Base-by-base conservation (phyloP, 1,140 invertebrate species). In the Maconellicoccus hirsutus region DNA sequence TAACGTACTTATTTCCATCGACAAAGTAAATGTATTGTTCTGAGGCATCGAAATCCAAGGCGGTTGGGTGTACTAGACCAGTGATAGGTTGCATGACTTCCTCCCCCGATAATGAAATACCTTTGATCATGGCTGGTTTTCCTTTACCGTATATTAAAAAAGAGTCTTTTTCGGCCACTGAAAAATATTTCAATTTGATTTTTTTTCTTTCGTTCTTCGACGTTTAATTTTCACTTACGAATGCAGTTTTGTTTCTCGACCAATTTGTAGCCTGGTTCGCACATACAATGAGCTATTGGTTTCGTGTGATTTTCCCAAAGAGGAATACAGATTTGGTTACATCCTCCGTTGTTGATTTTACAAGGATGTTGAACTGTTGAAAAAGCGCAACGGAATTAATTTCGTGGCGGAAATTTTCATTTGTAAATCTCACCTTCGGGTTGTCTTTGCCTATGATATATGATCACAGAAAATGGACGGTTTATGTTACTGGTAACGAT, bases 401-500 rank as follows among this genome's bases (percentile, higher is more conserved):
- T 66, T 66, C 2, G 21, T 23, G 61, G 2, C 61, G 22, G 19
- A 66, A 26, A 66, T 4, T 2, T 23, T 26, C 1, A 66, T 66
- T 16, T 19, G 25, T 25, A n/a, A n/a, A n/a, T n/a, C n/a, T 25
- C 21, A 85, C 84, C 81, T 75, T 86, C 80, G 16, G 89, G 89
- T 79, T 92, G 90, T 69, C 85, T 80, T 77, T 88, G 87, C 70
- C 85, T 80, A 78, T 92, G 89, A 78, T 84, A 90, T 33, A 89
- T 84, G 70, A 88, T 83, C 72, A 88, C 84, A 74, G 85, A 82
- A 75, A 83, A 84, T 22, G 87, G 86, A 0, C 83, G 78, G 42
- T 80, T 81, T 16, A 81, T 79, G 76, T 84, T 83, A 12, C 77
- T 74, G 7, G 84, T 76, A 52, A 82, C 74, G 12, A 76, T 78